phyloP scores from a whole-genome alignment of 2,888 invertebrate genomes.

The Yponomeuta sedellus region DNA sequence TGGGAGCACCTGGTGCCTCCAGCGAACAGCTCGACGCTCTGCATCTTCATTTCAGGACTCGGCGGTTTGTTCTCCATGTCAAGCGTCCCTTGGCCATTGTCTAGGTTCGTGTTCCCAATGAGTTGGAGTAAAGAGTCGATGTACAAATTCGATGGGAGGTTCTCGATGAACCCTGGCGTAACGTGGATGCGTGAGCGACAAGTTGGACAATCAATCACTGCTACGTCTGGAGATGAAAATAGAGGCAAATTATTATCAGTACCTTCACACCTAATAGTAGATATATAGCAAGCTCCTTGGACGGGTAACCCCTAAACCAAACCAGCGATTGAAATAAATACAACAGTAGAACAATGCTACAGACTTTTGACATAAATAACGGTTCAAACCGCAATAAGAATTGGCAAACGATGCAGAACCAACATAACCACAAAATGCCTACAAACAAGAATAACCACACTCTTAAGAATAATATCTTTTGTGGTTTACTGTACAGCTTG shows the following conservation, averaged over 20 bases:
- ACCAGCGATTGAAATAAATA: too few relatives aligned
- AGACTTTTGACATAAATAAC: too few relatives aligned
- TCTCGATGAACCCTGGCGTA: slow-evolving; percentile 64
- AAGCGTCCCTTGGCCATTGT: slow-evolving; percentile 30
- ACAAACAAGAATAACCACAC: too few relatives aligned
- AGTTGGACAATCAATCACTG: slow-evolving; percentile 73
- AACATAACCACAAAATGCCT: too few relatives aligned
- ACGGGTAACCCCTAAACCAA: too few relatives aligned
- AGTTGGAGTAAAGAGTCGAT: slow-evolving; percentile 78
- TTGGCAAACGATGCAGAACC: too few relatives aligned
- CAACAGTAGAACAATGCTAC: too few relatives aligned
- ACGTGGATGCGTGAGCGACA: slow-evolving; percentile 71
- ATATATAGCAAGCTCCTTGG: too few relatives aligned
- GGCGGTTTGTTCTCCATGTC: slow-evolving; percentile 33
- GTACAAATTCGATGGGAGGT: slow-evolving; percentile 81
- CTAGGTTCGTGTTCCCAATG: slow-evolving; percentile 43
- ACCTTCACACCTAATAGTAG: too few relatives aligned
- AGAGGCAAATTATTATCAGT: background rate
- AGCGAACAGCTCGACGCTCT: slow-evolving; percentile 53
- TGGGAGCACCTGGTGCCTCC: slow-evolving; percentile 48
- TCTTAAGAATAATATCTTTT: too few relatives aligned
- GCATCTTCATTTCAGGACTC: slow-evolving; percentile 26
- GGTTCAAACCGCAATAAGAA: too few relatives aligned
- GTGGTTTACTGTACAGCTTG: too few relatives aligned
- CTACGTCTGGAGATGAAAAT: slow-evolving; percentile 41